A percentile compares a stretch with the other conserved stretches of the same genome.
These are phyloP conservation scores for Pogonocichla stellata DNA, from an alignment of 2,113 vertebrate species.

Conservation along the genomic window DNA sequence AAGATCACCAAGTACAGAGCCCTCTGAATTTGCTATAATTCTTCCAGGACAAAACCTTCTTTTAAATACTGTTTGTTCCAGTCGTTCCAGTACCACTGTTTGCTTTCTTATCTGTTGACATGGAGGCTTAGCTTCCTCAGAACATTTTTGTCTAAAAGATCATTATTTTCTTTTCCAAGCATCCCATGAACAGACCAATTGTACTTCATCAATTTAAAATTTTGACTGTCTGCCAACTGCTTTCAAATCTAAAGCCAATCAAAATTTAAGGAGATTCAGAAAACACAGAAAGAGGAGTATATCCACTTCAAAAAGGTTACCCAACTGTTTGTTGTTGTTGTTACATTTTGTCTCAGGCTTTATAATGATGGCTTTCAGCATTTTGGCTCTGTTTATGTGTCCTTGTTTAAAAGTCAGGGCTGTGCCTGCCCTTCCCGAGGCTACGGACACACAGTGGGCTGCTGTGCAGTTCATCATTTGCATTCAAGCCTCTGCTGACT, in stretches of 20 bases:
- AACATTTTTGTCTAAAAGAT: conserved; percentile 56
- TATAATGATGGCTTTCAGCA: conserved; percentile 53
- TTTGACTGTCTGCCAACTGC: conserved; percentile 43
- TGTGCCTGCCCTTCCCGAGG: not conserved
- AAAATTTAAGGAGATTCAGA: conserved; percentile 45
- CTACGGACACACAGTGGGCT: not conserved
- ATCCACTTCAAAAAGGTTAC: conserved; percentile 55
- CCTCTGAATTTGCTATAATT: not conserved
- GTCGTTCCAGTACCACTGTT: conserved; percentile 12
- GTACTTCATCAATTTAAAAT: conserved; percentile 51
- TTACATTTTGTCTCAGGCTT: conserved; percentile 23
- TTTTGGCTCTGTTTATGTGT: conserved; percentile 19
- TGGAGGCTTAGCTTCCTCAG: conserved; percentile 47
- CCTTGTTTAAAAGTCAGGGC: conserved; percentile 18
- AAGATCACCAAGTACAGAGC: not conserved
- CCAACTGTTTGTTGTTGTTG: conserved; percentile 30
- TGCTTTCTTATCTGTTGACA: conserved; percentile 44
- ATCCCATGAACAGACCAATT: conserved; percentile 52
- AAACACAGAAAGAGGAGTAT: conserved; percentile 20
- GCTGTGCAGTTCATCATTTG: not conserved
- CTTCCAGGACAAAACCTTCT: not conserved
- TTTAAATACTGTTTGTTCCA: conserved; percentile 13
- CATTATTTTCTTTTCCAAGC: conserved; percentile 56
- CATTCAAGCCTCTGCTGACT: not conserved
- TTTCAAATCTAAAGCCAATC: conserved; percentile 56